A percentile compares a stretch with the other conserved stretches of the same genome.
phyloP scores from a whole-genome alignment of 2,888 invertebrate genomes.

The Malacosoma neustria region DNA sequence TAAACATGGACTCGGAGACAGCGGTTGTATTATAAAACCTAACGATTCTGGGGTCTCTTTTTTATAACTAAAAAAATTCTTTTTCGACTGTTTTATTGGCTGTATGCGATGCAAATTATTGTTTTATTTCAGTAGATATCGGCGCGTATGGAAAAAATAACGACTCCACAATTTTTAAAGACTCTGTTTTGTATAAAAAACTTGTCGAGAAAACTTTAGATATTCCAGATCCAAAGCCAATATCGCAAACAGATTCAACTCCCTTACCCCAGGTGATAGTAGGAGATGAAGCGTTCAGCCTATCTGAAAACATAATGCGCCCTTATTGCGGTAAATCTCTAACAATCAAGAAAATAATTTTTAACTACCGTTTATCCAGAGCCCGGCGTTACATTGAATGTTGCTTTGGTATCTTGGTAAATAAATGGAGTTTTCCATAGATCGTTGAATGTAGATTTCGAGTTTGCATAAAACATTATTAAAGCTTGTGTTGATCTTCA shows the following conservation, averaged over 20 bases:
- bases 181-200: slow-evolving; percentile 9
- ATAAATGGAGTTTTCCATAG: slow-evolving; percentile 12
- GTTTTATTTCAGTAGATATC: slow-evolving; percentile 7
- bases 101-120: slow-evolving; percentile 7
- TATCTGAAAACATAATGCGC: slow-evolving; percentile 9
- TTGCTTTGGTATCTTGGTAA: slow-evolving; percentile 12
- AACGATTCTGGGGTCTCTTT: no score
- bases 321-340: slow-evolving; percentile 10
- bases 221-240: slow-evolving; percentile 10
- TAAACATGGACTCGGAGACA: no score
- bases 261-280: slow-evolving; percentile 10
- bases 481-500: no score
- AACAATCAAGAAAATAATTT: slow-evolving; percentile 9
- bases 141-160: slow-evolving; percentile 1
- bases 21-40: no score
- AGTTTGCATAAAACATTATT: no score
- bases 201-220: slow-evolving; percentile 5
- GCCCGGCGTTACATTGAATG: slow-evolving; percentile 19
- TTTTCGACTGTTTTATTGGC: slow-evolving; percentile 1
- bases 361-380: slow-evolving; percentile 18
- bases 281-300: slow-evolving; percentile 13
- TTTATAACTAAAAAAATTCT: slow-evolving; percentile 5
- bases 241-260: slow-evolving; percentile 10
- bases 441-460: no score
- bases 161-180: background rate